Evolutionary conservation across 2,888 invertebrate genomes (phyloP), one percentile per base, ranked within the genome.

Genomic region (Agrilus biguttatus): DNA sequence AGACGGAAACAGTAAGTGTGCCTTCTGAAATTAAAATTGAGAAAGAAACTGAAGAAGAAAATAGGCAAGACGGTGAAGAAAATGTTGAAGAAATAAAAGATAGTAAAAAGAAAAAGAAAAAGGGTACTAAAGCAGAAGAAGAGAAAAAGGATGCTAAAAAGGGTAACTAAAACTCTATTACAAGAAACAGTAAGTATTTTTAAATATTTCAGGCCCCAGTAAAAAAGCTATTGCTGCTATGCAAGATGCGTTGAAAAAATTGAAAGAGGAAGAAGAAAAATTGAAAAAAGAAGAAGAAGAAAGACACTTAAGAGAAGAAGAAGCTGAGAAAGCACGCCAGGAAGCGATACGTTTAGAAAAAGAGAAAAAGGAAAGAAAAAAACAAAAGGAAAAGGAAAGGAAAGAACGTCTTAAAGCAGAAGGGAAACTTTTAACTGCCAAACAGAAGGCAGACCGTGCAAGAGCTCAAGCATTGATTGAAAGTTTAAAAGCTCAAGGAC

Each of bases 321-420:
- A 86, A 60, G 73, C 80, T 23, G 86, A 86, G 61, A 67, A 61
- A 32, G 78, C 78, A 35, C 75, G 86, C 45, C 66, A 83, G 48
- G 88, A 91, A 68, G 80, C 80, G 50, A 65, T 82, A 37, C 68
- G 83, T 45, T 66, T 87, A 49, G 95, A 95, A 61, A 83, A 88
- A 55, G 95, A 96, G 62, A 73, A 76, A 48, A 92, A 86, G 59
- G 89, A 88, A 51, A 80, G 77, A 59, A 90, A 84, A 62, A 96
- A 91, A 61, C 83, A 84, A 57, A 89, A 87, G 57, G 91, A 93
- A 66, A 91, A 89, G 59, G 93, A 93, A 60, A 76, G 87, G 40
- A 91, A 89, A 65, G 91, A 91, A 57, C 75, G 90, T 58, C 72
- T 92, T 53, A 96, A 96, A 65, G 89, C 88, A n/a, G 96, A 96